Conservation (phyloP, 2,797 vertebrate species). For the Periophthalmus magnuspinnatus region DNA sequence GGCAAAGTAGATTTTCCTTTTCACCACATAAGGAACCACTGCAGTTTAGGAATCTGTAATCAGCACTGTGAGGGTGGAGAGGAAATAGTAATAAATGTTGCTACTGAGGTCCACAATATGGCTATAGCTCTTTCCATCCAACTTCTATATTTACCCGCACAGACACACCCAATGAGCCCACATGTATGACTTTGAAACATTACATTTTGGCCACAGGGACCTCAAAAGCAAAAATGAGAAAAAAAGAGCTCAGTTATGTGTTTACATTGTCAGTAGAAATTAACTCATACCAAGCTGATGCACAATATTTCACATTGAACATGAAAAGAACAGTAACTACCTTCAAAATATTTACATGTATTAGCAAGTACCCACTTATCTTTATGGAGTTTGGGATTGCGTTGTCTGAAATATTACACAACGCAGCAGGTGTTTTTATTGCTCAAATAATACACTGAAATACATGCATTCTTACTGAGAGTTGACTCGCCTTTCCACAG, state of each 20-base stretch:
- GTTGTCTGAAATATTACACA: too few relatives aligned
- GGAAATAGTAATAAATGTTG: conserved; percentile 64
- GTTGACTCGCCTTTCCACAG: too few relatives aligned
- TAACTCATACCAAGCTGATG: not conserved
- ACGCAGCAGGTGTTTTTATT: too few relatives aligned
- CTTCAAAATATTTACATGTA: too few relatives aligned
- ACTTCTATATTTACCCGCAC: conserved; percentile 63
- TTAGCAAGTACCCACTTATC: too few relatives aligned
- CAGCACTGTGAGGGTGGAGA: conserved; percentile 43
- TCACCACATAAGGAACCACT: conserved; percentile 22
- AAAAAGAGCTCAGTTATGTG: not conserved
- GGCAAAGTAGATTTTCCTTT: not conserved
- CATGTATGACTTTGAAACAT: conserved; percentile 32
- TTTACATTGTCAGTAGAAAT: not conserved
- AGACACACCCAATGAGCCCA: conserved; percentile 55
- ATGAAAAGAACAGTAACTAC: too few relatives aligned
- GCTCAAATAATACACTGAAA: too few relatives aligned
- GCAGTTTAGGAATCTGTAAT: conserved; percentile 48
- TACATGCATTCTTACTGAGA: too few relatives aligned
- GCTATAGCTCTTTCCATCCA: conserved; percentile 39
- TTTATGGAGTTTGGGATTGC: too few relatives aligned
- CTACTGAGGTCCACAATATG: conserved; percentile 36
- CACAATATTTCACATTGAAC: too few relatives aligned
- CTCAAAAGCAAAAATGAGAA: conserved; percentile 8
- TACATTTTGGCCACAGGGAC: conserved; percentile 4